Conservation (phyloP, 2,888 invertebrate species). For the Acrocyrtus sp. region DNA sequence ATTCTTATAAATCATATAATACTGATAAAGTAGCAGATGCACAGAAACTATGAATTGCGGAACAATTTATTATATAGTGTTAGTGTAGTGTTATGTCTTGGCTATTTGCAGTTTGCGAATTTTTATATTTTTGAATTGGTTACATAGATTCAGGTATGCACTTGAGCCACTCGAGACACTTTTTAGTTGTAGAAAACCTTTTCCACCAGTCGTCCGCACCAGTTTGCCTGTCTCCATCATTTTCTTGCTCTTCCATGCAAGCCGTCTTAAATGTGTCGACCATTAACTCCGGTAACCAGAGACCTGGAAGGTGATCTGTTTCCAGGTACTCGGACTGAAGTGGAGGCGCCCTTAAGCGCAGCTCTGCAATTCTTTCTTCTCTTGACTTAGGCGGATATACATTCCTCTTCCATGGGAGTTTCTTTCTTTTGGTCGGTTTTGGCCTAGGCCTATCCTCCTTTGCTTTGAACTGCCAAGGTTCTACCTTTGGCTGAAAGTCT, state of each 20-base stretch:
- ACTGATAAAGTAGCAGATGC: no score
- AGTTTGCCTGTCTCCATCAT: not conserved
- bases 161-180: constrained; percentile 52
- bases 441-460: constrained; percentile 24
- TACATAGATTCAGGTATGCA: constrained; percentile 44
- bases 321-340: constrained; percentile 45
- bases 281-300: constrained; percentile 60
- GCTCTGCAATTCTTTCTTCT: constrained; percentile 53
- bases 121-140: no score
- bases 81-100: no score
- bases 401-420: constrained; percentile 52
- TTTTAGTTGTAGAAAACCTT: constrained; percentile 41
- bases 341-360: constrained; percentile 44
- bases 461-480: constrained; percentile 57
- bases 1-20: no score
- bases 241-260: constrained; percentile 3
- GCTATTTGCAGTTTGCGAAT: no score
- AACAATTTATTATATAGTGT: no score
- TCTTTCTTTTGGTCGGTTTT: constrained; percentile 19
- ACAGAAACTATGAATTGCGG: no score
- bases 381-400: constrained; percentile 56
- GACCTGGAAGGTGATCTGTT: constrained; percentile 58
- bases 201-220: constrained; percentile 31
- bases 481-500: not conserved
- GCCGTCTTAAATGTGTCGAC: constrained; percentile 48